Percentiles rank a stretch among this genome's conserved stretches.
These are phyloP conservation scores for Akabosia matsudoensis DNA, from an alignment of 1,140 invertebrate species.

Conservation along the genomic window DNA sequence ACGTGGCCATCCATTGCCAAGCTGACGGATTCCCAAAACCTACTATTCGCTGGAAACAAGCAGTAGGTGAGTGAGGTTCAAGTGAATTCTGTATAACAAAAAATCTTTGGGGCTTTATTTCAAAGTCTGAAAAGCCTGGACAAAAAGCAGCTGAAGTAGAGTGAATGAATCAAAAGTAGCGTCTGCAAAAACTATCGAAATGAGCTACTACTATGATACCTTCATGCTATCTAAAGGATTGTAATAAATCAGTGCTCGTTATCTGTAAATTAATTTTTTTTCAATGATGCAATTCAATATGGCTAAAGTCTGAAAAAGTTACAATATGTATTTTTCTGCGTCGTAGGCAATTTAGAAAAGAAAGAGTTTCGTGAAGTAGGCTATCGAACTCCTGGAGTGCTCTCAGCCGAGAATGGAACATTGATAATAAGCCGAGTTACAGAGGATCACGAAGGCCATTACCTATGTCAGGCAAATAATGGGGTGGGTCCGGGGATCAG, in stretches of 20 bases:
- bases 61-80: conserved; percentile 45
- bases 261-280: too few species aligned
- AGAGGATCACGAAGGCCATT: conserved; percentile 58
- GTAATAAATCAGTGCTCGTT: too few species aligned
- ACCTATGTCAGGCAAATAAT: conserved; percentile 59
- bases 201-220: too few species aligned
- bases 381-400: conserved; percentile 43
- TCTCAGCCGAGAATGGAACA: conserved; percentile 57
- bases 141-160: too few species aligned
- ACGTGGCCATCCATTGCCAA: conserved; percentile 54
- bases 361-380: conserved; percentile 49
- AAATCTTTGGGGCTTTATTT: too few species aligned
- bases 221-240: too few species aligned
- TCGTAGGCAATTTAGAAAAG: conserved; percentile 30
- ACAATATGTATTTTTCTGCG: conserved; percentile 17
- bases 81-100: too few species aligned
- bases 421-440: conserved; percentile 57
- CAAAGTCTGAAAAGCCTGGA: too few species aligned
- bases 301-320: too few species aligned
- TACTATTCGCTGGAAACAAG: conserved; percentile 55
- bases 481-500: conserved; percentile 63
- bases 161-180: too few species aligned
- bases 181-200: too few species aligned
- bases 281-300: too few species aligned
- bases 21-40: conserved; percentile 55